phyloP scores from a whole-genome alignment of 2,888 invertebrate genomes.

The Hermaeophaga mercurialis region DNA sequence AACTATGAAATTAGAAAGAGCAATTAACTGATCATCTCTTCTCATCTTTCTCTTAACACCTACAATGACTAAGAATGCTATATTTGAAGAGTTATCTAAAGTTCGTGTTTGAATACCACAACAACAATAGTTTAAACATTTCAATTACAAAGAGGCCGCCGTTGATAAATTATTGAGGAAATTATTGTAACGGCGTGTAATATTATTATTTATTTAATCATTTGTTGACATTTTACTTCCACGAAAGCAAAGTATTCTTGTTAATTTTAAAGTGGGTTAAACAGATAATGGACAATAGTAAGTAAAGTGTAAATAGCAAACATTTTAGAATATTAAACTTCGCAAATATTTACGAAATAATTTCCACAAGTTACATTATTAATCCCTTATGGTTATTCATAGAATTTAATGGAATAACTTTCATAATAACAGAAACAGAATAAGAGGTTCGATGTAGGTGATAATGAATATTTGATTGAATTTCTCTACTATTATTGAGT shows the following conservation, averaged over 20 bases:
- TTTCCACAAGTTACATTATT: no score
- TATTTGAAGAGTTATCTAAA: conserved; percentile 17
- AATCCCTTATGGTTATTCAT: no score
- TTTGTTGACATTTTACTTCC: conserved; percentile 14
- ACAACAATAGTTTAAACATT: conserved; percentile 8
- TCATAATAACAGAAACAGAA: no score
- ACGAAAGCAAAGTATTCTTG: background rate
- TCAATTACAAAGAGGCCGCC: conserved; percentile 16
- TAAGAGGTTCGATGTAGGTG: no score
- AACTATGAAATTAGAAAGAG: no score
- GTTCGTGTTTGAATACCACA: conserved; percentile 4
- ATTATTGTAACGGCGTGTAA: conserved; percentile 5
- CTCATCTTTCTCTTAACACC: conserved; percentile 2
- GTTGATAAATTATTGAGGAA: conserved; percentile 14
- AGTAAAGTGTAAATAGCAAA: background rate
- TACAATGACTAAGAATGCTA: conserved; percentile 12
- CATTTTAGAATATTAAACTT: background rate
- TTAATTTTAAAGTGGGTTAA: conserved; percentile 1
- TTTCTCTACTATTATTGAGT: no score
- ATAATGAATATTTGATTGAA: no score
- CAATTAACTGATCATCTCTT: conserved; percentile 8
- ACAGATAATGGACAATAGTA: background rate
- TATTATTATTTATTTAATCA: background rate
- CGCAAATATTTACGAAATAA: no score
- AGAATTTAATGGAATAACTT: no score